Evolutionary conservation across 1,140 invertebrate species (phyloP).

Genomic region (Philopotamus ludificatus): DNA sequence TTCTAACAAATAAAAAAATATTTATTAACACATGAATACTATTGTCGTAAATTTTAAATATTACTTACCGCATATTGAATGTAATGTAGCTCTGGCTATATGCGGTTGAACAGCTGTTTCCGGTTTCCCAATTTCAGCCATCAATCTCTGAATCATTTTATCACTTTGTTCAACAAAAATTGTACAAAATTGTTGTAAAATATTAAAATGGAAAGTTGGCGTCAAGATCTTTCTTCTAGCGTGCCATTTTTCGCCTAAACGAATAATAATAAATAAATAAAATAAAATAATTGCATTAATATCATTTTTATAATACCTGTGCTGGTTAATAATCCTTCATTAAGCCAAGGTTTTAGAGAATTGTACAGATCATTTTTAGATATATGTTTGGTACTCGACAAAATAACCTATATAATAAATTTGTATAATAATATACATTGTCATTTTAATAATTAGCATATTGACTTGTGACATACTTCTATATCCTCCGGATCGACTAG

Average conservation of each 20-base stretch:
- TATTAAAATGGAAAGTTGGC: conserved; percentile 12
- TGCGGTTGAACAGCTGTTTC: not conserved
- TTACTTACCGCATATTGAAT: conserved; percentile 15
- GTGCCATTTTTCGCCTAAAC: conserved; percentile 21
- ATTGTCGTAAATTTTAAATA: not conserved
- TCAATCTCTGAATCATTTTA: conserved; percentile 9
- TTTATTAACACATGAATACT: not conserved
- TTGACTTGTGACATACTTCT: conserved; percentile 43
- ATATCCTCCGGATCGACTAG: conserved; percentile 49
- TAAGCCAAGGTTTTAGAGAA: conserved; percentile 60
- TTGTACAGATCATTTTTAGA: conserved; percentile 61
- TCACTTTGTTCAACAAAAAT: not conserved
- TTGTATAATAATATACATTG: not conserved
- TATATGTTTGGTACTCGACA: conserved; percentile 60
- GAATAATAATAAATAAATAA: not conserved
- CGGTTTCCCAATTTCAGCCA: not conserved
- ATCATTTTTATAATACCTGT: conserved; percentile 56
- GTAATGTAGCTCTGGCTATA: not conserved
- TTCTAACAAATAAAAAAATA: conserved; percentile 12
- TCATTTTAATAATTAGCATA: too few relatives aligned
- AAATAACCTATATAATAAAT: conserved; percentile 50
- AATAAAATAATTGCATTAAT: too few relatives aligned
- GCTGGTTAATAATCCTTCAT: conserved; percentile 56
- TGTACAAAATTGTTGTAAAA: conserved; percentile 3
- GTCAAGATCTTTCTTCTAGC: conserved; percentile 4